phyloP scores from a whole-genome alignment of 2,888 invertebrate species.

The Heteromyza rotundicornis region DNA sequence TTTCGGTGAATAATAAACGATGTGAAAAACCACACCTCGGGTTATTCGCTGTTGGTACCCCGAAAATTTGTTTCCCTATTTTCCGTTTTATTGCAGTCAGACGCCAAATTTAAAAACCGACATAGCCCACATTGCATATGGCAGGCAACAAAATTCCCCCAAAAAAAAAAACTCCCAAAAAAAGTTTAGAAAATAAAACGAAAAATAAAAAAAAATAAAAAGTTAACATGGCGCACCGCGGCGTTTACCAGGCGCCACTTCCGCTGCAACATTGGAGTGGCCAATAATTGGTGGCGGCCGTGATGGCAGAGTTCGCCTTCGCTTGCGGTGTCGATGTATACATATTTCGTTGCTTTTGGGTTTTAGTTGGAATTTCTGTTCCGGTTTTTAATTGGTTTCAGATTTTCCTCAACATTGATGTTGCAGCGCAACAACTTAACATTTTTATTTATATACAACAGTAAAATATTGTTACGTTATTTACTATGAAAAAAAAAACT shows the following conservation, averaged over 20 bases:
- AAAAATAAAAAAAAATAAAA: too few relatives aligned
- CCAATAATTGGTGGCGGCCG: not conserved
- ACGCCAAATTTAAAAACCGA: not conserved
- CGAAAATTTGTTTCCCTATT: not conserved
- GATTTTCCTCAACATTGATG: conserved; percentile 9
- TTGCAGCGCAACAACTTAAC: not conserved
- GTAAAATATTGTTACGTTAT: too few relatives aligned
- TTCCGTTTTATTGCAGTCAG: conserved; percentile 5
- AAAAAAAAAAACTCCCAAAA: too few relatives aligned
- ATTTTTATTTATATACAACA: too few relatives aligned
- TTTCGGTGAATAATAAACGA: conserved; percentile 58
- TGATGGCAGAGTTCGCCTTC: not conserved
- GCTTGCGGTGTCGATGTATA: not conserved
- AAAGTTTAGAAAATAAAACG: too few relatives aligned
- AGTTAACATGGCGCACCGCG: conserved; percentile 12
- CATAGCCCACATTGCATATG: not conserved
- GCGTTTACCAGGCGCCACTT: conserved; percentile 36
- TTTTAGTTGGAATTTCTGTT: conserved; percentile 1
- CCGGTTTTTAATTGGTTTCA: not conserved
- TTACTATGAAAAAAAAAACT: too few relatives aligned
- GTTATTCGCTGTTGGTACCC: conserved; percentile 20
- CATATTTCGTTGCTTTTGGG: conserved; percentile 2
- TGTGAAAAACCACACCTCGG: conserved; percentile 55
- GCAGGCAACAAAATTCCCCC: too few relatives aligned
- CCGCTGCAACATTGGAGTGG: conserved; percentile 28